phyloP scores from a whole-genome alignment of 2,888 invertebrate genomes.

The Myopa testacea region DNA sequence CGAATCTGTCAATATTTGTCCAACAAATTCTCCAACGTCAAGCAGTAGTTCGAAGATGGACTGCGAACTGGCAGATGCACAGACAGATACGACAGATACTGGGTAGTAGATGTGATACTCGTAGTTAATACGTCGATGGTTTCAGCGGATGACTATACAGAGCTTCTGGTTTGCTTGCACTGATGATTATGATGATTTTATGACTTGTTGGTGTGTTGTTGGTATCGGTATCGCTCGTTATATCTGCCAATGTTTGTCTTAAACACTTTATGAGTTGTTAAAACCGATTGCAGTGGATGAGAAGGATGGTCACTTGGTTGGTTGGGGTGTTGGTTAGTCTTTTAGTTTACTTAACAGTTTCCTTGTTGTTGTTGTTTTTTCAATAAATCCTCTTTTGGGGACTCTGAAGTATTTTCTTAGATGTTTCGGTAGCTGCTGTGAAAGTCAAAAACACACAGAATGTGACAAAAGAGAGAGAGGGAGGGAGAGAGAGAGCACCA shows the following conservation, averaged over 20 bases:
- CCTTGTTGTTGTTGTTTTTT: no score
- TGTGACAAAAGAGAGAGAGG: no score
- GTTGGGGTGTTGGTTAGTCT: no score
- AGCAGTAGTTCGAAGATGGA: conserved; percentile 20
- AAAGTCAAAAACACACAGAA: no score
- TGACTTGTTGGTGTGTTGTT: conserved; percentile 19
- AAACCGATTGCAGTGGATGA: not conserved
- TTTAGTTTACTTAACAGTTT: no score
- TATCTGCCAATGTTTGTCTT: conserved; percentile 23
- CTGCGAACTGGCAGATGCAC: not conserved
- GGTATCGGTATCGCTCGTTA: not conserved
- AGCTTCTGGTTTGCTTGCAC: conserved; percentile 35
- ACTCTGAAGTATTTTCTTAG: no score
- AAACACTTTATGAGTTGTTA: conserved; percentile 30
- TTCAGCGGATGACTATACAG: not conserved
- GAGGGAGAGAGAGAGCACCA: no score
- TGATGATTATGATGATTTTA: conserved; percentile 33
- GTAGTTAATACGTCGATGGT: not conserved
- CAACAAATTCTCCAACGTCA: conserved; percentile 59
- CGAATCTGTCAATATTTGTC: conserved; percentile 61
- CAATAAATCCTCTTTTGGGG: no score
- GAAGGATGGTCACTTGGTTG: no score
- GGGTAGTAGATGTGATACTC: not conserved
- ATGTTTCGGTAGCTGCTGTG: no score
- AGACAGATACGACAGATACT: not conserved